Evolutionary conservation across 2,113 vertebrate species (phyloP), one percentile per base, ranked within the genome.

Genomic region (Pongo pygmaeus): DNA sequence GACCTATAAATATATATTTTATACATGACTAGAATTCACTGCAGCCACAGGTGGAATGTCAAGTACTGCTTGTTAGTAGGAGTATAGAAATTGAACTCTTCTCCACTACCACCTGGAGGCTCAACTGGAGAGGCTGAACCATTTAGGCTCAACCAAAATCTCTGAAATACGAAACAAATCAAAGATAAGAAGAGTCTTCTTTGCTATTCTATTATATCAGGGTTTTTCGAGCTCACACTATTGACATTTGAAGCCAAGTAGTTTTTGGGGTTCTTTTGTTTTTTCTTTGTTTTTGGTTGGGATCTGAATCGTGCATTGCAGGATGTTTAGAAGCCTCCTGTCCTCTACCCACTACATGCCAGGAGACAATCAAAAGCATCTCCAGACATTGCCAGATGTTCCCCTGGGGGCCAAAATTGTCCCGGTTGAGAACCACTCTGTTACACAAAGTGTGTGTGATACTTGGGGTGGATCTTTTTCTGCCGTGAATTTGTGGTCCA

Each of bases 351-450:
- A 87, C 23, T 50, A 91, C 50, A 85, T 81, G 74, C 83, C 85
- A 93, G 78, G 16, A 85, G 38, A 92, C 59, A 70, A 93, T 61
- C 32, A 72, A 83, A 93, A 93, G 55, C 84, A n/a, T 95, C 83
- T 80, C 13, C 27, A 64, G 61, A 80, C 35, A 84, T 5, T 35
- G 43, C 13, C 86, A 64, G 20, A 50, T 9, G 38, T 50, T 77
- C 48, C 25, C 12, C 0, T 11, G 18, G 72, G 25, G 13, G 8
- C 12, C 17, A 70, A 38, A 67, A 64, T 48, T 30, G 43, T 40
- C 57, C 20, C 0, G 0, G 0, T 8, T 14, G 40, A 85, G 79
- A 85, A 67, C 48, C 48, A 85, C 30, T n/a, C 35, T 72, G 22
- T 70, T 74, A 77, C 57, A 35, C 64, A n/a, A 69, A 46, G 52